Percentiles rank a stretch among this genome's conserved stretches.
Evolutionary conservation across 2,797 vertebrate genomes (phyloP).

Genomic region (Pachyuromys duprasi): DNA sequence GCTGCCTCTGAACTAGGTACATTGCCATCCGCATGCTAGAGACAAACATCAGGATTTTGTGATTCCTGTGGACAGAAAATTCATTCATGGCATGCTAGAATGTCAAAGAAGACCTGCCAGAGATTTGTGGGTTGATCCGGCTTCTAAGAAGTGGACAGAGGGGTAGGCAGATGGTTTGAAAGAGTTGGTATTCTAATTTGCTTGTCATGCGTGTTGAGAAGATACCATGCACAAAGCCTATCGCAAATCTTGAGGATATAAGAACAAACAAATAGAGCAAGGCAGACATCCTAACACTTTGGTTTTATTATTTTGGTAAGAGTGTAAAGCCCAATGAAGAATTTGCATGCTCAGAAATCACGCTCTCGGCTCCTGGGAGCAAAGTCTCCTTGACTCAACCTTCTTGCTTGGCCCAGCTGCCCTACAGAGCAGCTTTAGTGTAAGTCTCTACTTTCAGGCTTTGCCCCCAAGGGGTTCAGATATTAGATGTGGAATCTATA

Average conservation of each 20-base stretch:
- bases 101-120: not conserved
- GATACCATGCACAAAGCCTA: not conserved
- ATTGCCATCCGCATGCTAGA: not conserved
- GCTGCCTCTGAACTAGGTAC: not conserved
- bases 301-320: not conserved
- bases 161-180: not conserved
- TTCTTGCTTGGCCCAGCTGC: not conserved
- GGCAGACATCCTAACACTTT: not conserved
- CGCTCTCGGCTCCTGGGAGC: not conserved
- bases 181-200: not conserved
- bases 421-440: not conserved
- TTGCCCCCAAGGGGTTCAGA: not conserved
- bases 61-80: not conserved
- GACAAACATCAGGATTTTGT: not conserved
- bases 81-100: not conserved
- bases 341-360: not conserved
- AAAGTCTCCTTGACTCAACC: not conserved
- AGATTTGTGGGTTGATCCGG: not conserved
- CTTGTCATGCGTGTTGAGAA: not conserved
- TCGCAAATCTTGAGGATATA: not conserved
- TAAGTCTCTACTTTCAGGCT: not conserved
- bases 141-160: not conserved
- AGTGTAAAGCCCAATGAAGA: not conserved
- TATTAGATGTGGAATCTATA: not conserved
- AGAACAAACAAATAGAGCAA: constrained; percentile 1